Evolutionary conservation across 2,888 invertebrate species (phyloP), one percentile per base, ranked within the genome.

Genomic region (Melinaea marsaeus): DNA sequence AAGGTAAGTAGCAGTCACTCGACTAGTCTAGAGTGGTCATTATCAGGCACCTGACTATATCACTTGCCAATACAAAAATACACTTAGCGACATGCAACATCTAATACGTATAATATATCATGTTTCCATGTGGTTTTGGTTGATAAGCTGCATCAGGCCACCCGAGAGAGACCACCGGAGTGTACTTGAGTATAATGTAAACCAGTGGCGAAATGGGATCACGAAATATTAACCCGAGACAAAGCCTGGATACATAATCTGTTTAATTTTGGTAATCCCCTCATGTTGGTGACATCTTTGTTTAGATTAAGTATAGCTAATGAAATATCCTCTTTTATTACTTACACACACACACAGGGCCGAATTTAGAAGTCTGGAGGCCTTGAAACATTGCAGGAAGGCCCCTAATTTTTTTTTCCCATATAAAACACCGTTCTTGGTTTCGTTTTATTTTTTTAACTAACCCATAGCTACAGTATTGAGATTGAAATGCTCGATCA

Each of bases 121-220:
- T 79, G 77, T 79, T 78, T 76, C 78, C 74, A 72, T 74, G 72
- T 79, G 78, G 78, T 81, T 81, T 81, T 75, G 81, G 78, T 75
- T 75, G 79, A 76, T 83, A 80, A 78, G 79, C 82, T 76, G 74
- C 84, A 85, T 86, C 86, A 67, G 72, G 76, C 76, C 79, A 78
- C 78, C 78, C 78, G 75, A 74, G 72, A 59, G 68, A 75, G 88
- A 87, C 89, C 88, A 88, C 88, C 89, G 81, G 82, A 80, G 81
- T 71, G 75, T 79, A 79, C 77, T 79, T 79, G 74, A 77, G 22
- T 22, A 22, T 78, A 80, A 81, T 83, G 78, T 88, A 86, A 89
- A 88, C 79, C 73, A 67, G 75, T 85, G 85, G 83, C 84, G 86
- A 81, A 88, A 87, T 75, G 73, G 80, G 85, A 86, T 88, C 81